Evolutionary conservation across 2,113 vertebrate genomes (phyloP).

Genomic region (Plectropomus leopardus): DNA sequence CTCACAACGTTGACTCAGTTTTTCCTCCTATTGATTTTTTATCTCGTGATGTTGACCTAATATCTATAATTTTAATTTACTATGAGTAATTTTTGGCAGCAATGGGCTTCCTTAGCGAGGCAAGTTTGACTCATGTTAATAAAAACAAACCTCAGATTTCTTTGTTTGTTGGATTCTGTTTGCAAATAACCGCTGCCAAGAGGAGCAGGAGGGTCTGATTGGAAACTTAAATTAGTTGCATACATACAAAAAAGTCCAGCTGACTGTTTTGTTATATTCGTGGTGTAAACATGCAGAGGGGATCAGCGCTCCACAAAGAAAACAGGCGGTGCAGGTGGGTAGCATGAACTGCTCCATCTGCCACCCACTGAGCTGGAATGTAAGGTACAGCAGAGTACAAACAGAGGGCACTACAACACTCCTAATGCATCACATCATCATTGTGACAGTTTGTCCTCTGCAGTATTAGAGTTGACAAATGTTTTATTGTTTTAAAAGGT

Average conservation of each 20-base stretch:
- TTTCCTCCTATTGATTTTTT: not conserved
- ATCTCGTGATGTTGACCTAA: not conserved
- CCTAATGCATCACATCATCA: conserved; percentile 45
- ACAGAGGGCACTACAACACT: conserved; percentile 75
- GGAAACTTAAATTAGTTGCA: conserved; percentile 12
- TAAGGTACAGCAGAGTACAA: conserved; percentile 54
- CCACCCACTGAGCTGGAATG: conserved; percentile 46
- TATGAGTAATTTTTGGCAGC: not conserved
- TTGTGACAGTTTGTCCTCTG: conserved; percentile 32
- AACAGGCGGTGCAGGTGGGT: conserved; percentile 6
- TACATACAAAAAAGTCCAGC: not conserved
- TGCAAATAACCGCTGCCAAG: not conserved
- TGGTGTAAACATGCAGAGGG: conserved; percentile 1
- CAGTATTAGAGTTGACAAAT: conserved; percentile 22
- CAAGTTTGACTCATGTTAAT: conserved; percentile 8
- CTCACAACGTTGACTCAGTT: not conserved
- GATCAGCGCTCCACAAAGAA: conserved; percentile 1
- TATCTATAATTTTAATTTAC: not conserved
- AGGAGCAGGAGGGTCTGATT: not conserved
- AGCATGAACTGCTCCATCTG: conserved; percentile 4
- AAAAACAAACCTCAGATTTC: conserved; percentile 8
- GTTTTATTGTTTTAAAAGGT: conserved; percentile 48
- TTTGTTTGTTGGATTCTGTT: conserved; percentile 13
- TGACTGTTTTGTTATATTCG: conserved; percentile 3
- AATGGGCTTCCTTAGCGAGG: not conserved